Base-by-base conservation (phyloP, 2,113 vertebrate genomes). In the Donacobius atricapilla region DNA sequence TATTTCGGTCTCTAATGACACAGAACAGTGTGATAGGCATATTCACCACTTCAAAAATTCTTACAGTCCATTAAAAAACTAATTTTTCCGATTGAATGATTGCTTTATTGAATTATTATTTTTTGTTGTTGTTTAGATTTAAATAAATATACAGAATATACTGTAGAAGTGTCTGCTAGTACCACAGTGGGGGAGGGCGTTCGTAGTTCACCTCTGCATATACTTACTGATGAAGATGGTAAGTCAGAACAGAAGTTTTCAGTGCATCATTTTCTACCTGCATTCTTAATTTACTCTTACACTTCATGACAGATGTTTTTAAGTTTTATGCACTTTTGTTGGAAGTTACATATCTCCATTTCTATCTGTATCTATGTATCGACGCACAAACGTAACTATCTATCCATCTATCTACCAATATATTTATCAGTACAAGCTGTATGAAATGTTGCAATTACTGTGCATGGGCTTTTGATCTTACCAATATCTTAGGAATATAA, bases 221-320 rank as follows among this genome's bases (percentile, higher is more conserved):
- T 98, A 84, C 35, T 98, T 40, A 98, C 98, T 39, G 98, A 98
- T 81, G 98, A 98, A 96, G 98, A 98, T 44, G 98, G 98, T 98
- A 97, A 98, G 94, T 96, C 81, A 75, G 15, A 86, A 27, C 30
- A 77, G 51, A 70, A 57, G 19, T 28, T 72, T 72, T 58, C 23
- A 51, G 48, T 54, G 6, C 25, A 16, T 73, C 1, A 3, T 58
- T 92, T 13, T 76, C 24, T 78, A 9, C 31, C 42, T 73, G 7
- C 47, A 45, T 45, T 57, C 31, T 51, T 68, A 54, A 85, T 45
- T 45, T 53, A 44, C 28, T 70, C 8, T 58, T 60, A 57, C 9
- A 30, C 3, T 83, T 82, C 27, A 25, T 58, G 42, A 51, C 58
- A 86, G 10, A 24, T 50, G 11, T 21, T 22, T 68, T 30, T 53